phyloP scores from a whole-genome alignment of 2,888 invertebrate genomes.

The Orthosia gracilis region DNA sequence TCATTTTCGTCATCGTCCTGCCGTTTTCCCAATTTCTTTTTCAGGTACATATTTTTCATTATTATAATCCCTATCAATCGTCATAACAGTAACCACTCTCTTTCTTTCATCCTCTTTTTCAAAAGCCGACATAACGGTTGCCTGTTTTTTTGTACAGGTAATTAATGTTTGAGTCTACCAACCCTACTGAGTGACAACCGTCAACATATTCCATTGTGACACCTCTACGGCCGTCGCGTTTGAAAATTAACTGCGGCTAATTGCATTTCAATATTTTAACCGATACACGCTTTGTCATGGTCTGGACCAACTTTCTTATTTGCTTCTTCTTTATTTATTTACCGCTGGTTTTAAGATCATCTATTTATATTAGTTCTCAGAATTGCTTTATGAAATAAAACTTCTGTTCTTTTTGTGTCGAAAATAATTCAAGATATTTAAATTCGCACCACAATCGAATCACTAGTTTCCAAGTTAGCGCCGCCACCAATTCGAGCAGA shows the following conservation, averaged over 20 bases:
- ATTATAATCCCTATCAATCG: not conserved
- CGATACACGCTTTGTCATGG: constrained; percentile 31
- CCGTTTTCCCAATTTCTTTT: not conserved
- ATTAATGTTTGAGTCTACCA: constrained; percentile 21
- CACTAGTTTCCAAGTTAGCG: constrained; percentile 1
- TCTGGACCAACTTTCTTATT: constrained; percentile 44
- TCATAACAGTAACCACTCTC: not conserved
- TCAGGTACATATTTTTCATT: not conserved
- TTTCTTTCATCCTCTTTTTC: not conserved
- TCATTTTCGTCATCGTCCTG: not conserved
- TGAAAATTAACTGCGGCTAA: constrained; percentile 55
- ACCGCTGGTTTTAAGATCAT: constrained; percentile 10
- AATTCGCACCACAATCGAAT: not conserved
- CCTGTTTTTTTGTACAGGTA: not conserved
- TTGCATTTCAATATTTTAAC: constrained; percentile 55
- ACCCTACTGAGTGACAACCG: constrained; percentile 48
- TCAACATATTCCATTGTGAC: constrained; percentile 60
- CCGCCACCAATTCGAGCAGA: not conserved
- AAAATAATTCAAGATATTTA: not conserved
- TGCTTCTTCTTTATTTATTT: constrained; percentile 13
- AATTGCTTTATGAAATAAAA: not conserved
- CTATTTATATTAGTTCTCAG: not conserved
- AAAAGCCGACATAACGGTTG: not conserved
- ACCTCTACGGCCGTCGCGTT: constrained; percentile 50
- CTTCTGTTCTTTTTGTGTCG: not conserved